Evolutionary conservation across 2,888 invertebrate species (phyloP).

Genomic region (Morpho deidamia): DNA sequence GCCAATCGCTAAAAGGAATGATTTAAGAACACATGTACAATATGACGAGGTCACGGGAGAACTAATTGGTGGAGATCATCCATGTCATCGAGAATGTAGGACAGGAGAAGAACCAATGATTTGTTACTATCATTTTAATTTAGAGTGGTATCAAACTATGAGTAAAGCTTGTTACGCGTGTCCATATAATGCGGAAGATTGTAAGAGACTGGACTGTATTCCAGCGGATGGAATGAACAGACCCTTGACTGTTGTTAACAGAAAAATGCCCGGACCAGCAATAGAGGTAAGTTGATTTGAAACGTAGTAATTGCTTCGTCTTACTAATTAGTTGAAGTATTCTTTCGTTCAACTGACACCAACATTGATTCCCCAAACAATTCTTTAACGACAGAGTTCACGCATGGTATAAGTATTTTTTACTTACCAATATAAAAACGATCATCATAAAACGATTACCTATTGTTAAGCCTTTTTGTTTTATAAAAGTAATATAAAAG

Average conservation of each 20-base stretch:
- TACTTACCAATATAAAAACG: too few relatives aligned
- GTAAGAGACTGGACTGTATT: conserved; percentile 87
- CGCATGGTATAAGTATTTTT: too few relatives aligned
- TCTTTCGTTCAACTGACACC: too few relatives aligned
- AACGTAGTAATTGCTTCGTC: too few relatives aligned
- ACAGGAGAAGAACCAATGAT: conserved; percentile 80
- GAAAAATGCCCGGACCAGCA: conserved; percentile 91
- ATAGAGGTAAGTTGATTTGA: conserved; percentile 81
- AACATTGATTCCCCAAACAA: too few relatives aligned
- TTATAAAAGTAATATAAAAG: too few relatives aligned
- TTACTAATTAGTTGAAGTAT: too few relatives aligned
- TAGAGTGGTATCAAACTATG: conserved; percentile 91
- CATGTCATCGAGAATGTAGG: conserved; percentile 83
- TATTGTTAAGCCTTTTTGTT: too few relatives aligned
- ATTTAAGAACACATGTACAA: conserved; percentile 50
- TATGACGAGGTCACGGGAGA: conserved; percentile 69
- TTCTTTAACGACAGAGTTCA: too few relatives aligned
- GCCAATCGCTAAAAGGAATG: conserved; percentile 41
- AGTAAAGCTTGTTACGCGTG: conserved; percentile 94
- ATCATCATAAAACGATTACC: too few relatives aligned
- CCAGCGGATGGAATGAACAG: conserved; percentile 89
- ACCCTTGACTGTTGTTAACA: conserved; percentile 87
- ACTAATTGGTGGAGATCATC: conserved; percentile 62
- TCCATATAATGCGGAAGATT: conserved; percentile 86
- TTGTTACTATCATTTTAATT: conserved; percentile 84